Conservation (phyloP, 2,888 invertebrate genomes). For the Sesia apiformis region DNA sequence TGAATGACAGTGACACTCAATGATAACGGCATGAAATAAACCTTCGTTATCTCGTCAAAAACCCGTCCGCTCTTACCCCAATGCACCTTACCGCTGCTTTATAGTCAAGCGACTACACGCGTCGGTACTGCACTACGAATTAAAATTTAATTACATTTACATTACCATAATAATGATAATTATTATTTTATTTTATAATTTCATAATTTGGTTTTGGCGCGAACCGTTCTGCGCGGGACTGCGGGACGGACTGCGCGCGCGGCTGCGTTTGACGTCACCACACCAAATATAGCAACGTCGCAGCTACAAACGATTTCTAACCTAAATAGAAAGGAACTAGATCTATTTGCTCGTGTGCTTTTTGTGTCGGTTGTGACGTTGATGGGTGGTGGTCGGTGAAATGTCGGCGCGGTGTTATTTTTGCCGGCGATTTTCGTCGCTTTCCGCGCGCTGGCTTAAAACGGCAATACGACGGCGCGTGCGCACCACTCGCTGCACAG, state of each 20-base stretch:
- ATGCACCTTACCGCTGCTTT: too few relatives aligned
- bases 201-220: conserved; percentile 16
- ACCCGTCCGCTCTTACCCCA: too few relatives aligned
- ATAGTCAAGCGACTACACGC: conserved; percentile 3
- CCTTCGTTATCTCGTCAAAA: too few relatives aligned
- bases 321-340: conserved; percentile 11
- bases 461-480: conserved; percentile 50
- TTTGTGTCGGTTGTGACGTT: conserved; percentile 20
- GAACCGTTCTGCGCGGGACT: conserved; percentile 50
- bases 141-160: conserved; percentile 14
- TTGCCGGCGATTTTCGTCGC: conserved; percentile 61
- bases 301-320: conserved; percentile 24
- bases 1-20: too few relatives aligned
- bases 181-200: conserved; percentile 5
- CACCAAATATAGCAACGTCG: conserved; percentile 52
- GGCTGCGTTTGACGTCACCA: conserved; percentile 46
- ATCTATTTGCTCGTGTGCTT: conserved; percentile 17
- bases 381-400: conserved; percentile 22
- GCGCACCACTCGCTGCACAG: conserved; percentile 15
- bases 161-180: conserved; percentile 23
- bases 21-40: too few relatives aligned
- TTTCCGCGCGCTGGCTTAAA: conserved; percentile 60
- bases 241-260: conserved; percentile 56
- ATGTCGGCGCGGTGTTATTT: conserved; percentile 65
- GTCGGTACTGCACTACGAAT: conserved; percentile 25